These are phyloP conservation scores for Podarcis siculus DNA, from an alignment of 2,797 vertebrate genomes.

Conservation along the genomic window DNA sequence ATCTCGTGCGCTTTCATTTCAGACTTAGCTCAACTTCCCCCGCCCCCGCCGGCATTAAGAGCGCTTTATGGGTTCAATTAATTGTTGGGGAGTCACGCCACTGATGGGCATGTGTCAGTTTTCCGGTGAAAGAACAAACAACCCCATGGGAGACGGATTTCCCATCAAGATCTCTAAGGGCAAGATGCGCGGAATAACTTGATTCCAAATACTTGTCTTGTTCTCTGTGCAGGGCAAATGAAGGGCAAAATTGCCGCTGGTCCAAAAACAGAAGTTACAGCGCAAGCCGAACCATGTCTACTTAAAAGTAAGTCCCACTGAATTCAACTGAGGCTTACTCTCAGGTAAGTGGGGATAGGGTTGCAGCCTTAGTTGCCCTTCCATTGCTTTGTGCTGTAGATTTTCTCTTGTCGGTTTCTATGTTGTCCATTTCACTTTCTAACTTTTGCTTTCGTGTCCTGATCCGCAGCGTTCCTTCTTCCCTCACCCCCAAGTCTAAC, in stretches of 20 bases:
- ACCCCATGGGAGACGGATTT: not conserved
- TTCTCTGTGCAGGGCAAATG: not conserved
- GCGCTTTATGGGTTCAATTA: slow-evolving; percentile 62
- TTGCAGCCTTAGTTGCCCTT: not conserved
- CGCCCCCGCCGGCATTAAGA: slow-evolving; percentile 62
- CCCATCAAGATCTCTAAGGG: not conserved
- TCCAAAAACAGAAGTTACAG: not conserved
- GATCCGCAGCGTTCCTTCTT: not conserved
- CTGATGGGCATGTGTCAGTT: slow-evolving; percentile 42
- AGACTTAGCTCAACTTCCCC: slow-evolving; percentile 29
- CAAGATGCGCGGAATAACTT: not conserved
- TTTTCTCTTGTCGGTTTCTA: not conserved
- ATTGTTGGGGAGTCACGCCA: slow-evolving; percentile 56
- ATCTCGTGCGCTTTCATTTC: slow-evolving; percentile 76
- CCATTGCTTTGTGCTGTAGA: not conserved
- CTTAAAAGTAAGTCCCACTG: no score
- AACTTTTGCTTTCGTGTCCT: not conserved
- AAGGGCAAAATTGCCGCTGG: not conserved
- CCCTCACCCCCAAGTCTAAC: no score
- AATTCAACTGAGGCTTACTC: no score
- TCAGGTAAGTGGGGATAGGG: no score
- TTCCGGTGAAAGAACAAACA: not conserved
- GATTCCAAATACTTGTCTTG: not conserved
- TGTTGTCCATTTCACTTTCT: not conserved
- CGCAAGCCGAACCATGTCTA: no score